These are phyloP conservation scores for Melieria picta DNA, from an alignment of 2,888 invertebrate species.

Conservation along the genomic window DNA sequence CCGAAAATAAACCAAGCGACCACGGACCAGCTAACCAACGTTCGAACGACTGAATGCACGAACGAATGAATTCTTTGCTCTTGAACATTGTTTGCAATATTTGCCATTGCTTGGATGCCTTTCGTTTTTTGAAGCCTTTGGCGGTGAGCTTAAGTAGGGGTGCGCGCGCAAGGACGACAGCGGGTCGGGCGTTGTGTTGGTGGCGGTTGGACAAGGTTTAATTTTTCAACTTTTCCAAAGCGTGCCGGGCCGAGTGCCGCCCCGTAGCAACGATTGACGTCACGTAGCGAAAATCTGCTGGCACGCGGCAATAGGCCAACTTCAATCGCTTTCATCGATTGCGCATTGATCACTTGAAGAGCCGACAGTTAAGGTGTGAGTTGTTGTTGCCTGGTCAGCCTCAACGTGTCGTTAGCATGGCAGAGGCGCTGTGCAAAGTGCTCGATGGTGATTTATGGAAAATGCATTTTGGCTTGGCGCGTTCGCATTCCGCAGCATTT, in stretches of 20 bases:
- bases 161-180: too few relatives aligned
- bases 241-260: neutral
- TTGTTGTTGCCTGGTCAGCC: neutral
- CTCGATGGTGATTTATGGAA: conserved; percentile 31
- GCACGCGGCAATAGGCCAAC: conserved; percentile 5
- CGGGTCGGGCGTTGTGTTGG: too few relatives aligned
- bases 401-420: neutral
- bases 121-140: conserved; percentile 13
- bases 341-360: conserved; percentile 20
- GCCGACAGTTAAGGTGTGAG: neutral
- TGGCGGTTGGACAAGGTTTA: too few relatives aligned
- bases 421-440: conserved; percentile 1
- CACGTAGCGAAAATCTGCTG: conserved; percentile 5
- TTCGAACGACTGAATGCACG: neutral
- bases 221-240: conserved; percentile 1
- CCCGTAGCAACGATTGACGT: conserved; percentile 16
- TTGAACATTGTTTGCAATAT: conserved; percentile 27
- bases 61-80: conserved; percentile 16
- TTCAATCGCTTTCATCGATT: conserved; percentile 25
- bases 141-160: too few relatives aligned
- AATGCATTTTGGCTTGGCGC: conserved; percentile 25
- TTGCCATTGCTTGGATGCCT: conserved; percentile 29
- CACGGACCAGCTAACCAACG: too few relatives aligned
- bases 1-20: too few relatives aligned
- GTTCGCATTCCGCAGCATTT: too few relatives aligned